Conservation (phyloP, 2,888 invertebrate genomes). For the Atrina japonica region DNA sequence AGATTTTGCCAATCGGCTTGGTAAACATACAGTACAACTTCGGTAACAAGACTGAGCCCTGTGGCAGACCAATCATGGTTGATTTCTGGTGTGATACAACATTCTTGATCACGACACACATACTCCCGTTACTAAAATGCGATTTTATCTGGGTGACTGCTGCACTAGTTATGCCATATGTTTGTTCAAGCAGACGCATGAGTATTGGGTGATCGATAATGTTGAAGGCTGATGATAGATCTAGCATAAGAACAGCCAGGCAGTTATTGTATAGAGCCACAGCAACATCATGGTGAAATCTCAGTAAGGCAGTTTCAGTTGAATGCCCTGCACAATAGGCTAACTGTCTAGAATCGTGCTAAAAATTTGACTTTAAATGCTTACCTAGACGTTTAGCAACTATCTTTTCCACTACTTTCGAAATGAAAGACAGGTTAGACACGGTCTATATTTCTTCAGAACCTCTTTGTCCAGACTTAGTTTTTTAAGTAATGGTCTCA, state of each 20-base stretch:
- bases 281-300: conserved; percentile 20
- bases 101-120: neutral
- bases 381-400: conserved; percentile 7
- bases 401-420: conserved; percentile 27
- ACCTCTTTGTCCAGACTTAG: conserved; percentile 10
- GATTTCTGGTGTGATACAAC: neutral
- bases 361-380: conserved; percentile 6
- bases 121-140: conserved; percentile 13
- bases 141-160: conserved; percentile 16
- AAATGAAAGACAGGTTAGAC: conserved; percentile 27
- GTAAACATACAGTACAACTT: conserved; percentile 17
- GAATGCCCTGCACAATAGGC: conserved; percentile 22
- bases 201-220: conserved; percentile 31
- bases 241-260: conserved; percentile 20
- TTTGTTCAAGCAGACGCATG: conserved; percentile 4
- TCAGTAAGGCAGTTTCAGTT: conserved; percentile 18
- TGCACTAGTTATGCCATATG: conserved; percentile 20
- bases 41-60: conserved; percentile 27
- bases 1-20: conserved; percentile 17
- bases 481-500: conserved; percentile 18
- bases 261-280: conserved; percentile 12
- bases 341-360: conserved; percentile 6
- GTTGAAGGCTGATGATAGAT: conserved; percentile 32
- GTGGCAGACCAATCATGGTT: conserved; percentile 21
- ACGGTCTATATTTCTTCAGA: conserved; percentile 29